Evolutionary conservation across 2,888 invertebrate species (phyloP), one percentile per base, ranked within the genome.

Genomic region (Ditula angustiorana): DNA sequence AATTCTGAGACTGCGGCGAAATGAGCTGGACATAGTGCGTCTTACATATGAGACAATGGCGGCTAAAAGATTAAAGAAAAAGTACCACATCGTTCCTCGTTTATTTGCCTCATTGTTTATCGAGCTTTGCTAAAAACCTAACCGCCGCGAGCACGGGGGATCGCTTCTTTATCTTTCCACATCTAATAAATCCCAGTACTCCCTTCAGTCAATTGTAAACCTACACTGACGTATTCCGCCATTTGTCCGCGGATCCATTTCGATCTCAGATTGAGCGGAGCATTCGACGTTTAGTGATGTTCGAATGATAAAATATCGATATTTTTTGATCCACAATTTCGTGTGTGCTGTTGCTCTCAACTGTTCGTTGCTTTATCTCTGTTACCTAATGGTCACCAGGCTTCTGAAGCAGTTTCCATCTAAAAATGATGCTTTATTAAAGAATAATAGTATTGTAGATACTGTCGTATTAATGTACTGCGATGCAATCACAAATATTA

Each of bases 211-310:
- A 37, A 58, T 58, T 58, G 35, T 64, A 64, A 64, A 37, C 58
- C 53, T 28, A 64, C 58, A 64, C 58, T 58, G 58, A 46, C 64
- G 64, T 47, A 59, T 63, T 26, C 44, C 41, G 26, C 50, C 57
- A 63, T 58, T 58, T 64, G 64, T 35, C 52, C 58, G 21, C 52
- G 64, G 26, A 24, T 11, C 50, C 16, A 28, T 64, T 52, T 33
- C 46, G 50, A 33, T 61, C 30, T 21, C 30, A 53, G 58, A 53
- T 58, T 58, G 63, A 63, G 35, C 52, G 35, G 24, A n/a, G 8
- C 10, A 7, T 5, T 41, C n/a, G 19, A 13, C 35, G 41, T 41
- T 19, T 41, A 41, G 41, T 41, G 41, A 41, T 19, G 35, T 35
- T 5, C 35, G 5, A 5, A 2, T 19, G 2, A 41, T 19, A 19